phyloP scores from a whole-genome alignment of 2,797 vertebrate genomes.

The Jordanella pulchra region DNA sequence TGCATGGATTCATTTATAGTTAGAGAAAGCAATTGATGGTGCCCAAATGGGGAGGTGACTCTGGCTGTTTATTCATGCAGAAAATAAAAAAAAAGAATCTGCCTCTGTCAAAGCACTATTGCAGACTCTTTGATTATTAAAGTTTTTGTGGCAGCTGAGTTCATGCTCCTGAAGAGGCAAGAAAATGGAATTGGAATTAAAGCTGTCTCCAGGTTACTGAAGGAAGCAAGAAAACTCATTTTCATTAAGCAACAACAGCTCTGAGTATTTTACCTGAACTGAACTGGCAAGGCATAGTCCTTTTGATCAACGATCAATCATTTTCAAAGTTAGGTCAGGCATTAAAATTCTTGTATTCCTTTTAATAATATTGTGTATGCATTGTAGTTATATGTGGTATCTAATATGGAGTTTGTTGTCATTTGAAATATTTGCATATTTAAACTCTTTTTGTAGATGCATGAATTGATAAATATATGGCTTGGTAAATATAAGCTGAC shows the following conservation, averaged over 20 bases:
- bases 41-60: neutral
- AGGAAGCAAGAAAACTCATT: neutral
- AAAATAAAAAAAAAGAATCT: neutral
- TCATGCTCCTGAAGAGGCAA: neutral
- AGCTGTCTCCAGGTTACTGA: neutral
- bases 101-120: constrained; percentile 1
- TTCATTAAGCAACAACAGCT: neutral
- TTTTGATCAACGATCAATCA: neutral
- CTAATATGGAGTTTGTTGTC: too few relatives aligned
- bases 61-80: constrained; percentile 2
- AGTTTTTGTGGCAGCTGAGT: neutral
- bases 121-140: constrained; percentile 6
- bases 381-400: too few relatives aligned
- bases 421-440: too few relatives aligned
- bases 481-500: neutral
- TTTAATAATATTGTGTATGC: too few relatives aligned
- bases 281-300: neutral
- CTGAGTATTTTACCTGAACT: neutral
- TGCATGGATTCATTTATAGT: constrained; percentile 1
- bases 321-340: neutral
- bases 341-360: neutral
- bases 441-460: neutral
- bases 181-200: constrained; percentile 6
- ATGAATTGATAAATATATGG: neutral
- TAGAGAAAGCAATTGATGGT: neutral